Base-by-base conservation (phyloP, 1,140 invertebrate species). In the Babylonia areolata region DNA sequence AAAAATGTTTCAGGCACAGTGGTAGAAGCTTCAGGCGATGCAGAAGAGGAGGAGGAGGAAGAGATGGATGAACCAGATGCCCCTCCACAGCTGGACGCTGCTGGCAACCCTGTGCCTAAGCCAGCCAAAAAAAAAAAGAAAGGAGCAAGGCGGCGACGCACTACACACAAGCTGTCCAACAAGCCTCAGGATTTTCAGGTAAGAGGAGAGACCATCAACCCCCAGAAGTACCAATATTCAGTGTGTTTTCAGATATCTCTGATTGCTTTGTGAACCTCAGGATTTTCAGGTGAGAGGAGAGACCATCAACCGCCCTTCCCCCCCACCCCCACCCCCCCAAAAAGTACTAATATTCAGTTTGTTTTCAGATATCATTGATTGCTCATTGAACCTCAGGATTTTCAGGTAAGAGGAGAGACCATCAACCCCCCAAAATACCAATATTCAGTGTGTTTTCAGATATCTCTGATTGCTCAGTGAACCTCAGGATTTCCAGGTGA, bases 161-260 rank as follows among this genome's bases (percentile, higher is more conserved):
- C 46, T 51, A n/a, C 87, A n/a, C 87, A 86, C 51, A 92, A 91
- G 75, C 86, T 92, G 35, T 92, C 92, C 35, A 90, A 87, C 81
- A 92, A 92, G 86, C 87, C 89, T 35, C 90, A 90, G 64, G 90
- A 91, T 83, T 92, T 92, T 42, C 91, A 92, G 89, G 92, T 92
- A 85, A 84, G 54, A 51, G 46, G 46, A 51, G 46, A 17, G 46
- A 51, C n/a, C n/a, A n/a, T n/a, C n/a, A n/a, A n/a, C n/a, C n/a
- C n/a, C n/a, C n/a, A n/a, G n/a, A n/a, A n/a, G n/a, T n/a, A n/a
- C n/a, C n/a, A n/a, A n/a, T n/a, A n/a, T n/a, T n/a, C n/a, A n/a
- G n/a, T n/a, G n/a, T n/a, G n/a, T n/a, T n/a, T n/a, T n/a, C n/a
- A n/a, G n/a, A n/a, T n/a, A n/a, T n/a, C n/a, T n/a, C n/a, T n/a